phyloP scores from a whole-genome alignment of 2,113 vertebrate species.

The Erythrolamprus reginae region DNA sequence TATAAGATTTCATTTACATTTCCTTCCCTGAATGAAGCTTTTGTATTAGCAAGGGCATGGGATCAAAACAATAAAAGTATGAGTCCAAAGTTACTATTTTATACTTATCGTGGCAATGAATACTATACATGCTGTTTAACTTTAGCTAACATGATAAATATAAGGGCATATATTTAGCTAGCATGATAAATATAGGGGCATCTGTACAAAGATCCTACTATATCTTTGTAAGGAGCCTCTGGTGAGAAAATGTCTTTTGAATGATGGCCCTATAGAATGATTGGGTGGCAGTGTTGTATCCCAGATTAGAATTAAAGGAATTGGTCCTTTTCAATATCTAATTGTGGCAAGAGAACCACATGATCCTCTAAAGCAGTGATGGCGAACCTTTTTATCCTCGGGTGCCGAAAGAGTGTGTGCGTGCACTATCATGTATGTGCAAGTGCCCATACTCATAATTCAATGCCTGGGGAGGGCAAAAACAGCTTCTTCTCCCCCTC shows the following conservation, averaged over 20 bases:
- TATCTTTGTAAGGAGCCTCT: neutral
- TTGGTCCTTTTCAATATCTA: neutral
- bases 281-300: neutral
- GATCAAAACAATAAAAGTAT: constrained; percentile 1
- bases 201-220: neutral
- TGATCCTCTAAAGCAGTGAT: no score
- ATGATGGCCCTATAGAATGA: neutral
- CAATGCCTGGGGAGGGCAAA: no score
- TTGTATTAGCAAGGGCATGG: neutral
- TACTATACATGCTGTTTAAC: neutral
- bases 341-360: neutral
- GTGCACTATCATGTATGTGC: no score
- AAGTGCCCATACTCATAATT: no score
- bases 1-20: constrained; percentile 1
- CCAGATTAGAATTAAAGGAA: neutral
- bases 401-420: no score
- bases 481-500: no score
- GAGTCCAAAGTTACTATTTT: neutral
- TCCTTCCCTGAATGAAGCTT: constrained; percentile 16
- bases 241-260: neutral
- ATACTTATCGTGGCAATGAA: neutral
- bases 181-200: neutral
- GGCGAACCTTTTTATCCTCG: no score
- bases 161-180: neutral
- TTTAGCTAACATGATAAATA: neutral